Base-by-base conservation (phyloP, 2,888 invertebrate species). In the Pristionchus exspectatus region DNA sequence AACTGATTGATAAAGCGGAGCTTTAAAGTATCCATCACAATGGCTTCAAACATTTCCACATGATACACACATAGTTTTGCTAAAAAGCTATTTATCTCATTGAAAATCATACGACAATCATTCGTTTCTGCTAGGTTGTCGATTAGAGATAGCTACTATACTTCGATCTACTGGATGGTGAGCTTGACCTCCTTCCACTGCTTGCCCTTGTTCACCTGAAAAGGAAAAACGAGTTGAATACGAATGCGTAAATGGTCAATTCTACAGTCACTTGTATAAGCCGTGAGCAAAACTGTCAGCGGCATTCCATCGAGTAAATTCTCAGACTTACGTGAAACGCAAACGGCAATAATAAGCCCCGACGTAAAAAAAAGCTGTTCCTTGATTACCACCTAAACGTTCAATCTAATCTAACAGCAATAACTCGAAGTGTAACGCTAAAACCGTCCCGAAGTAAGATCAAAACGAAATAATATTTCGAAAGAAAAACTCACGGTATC, bases 141-240 rank as follows among this genome's bases (percentile, higher is more conserved):
- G 84, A 85, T 85, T 30, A 59, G 59, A 85, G 27, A 50, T 85
- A 50, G 38, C 84, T 85, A 85, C 38, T 5, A 59, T 59, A 18
- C 56, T 59, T 85, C 84, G 84, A n/a, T 85, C 59, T 85, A 85
- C 81, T 81, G 81, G 59, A 92, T 33, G 33, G 91, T 90, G 84
- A 90, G 90, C 92, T 94, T 94, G 90, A 94, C 91, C 66, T 94
- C 94, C 91, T 94, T 94, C 94, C 94, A 94, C 91, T 93, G 94
- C 91, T 94, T 94, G 87, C 94, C 94, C 90, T 92, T 90, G 91
- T 94, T 94, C 85, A 91, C 91, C 94, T 94, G 91, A 72, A 93
- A 93, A 86, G n/a, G 83, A 54, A 50, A 30, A 16, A n/a, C 54
- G 16, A 84, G n/a, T 50, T 56, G 18, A 69, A 69, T 56, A 50